Percentiles rank a stretch among this genome's conserved stretches.
phyloP scores from a whole-genome alignment of 2,113 vertebrate species.

The Callospermophilus lateralis region DNA sequence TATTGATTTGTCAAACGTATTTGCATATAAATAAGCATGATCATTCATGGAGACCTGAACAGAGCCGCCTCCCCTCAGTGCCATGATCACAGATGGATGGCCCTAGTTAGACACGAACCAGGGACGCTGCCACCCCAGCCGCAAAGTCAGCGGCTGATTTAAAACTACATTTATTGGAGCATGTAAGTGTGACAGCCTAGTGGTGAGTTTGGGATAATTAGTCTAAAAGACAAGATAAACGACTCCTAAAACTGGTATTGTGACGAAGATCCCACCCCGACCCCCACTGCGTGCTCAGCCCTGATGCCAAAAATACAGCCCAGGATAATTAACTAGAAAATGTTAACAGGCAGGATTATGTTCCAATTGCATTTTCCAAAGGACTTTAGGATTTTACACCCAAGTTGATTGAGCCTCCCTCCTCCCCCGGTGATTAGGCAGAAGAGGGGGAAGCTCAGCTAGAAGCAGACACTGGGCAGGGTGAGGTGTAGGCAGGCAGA shows the following conservation, averaged over 20 bases:
- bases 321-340: conserved; percentile 96
- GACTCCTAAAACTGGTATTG: conserved; percentile 95
- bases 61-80: conserved; percentile 88
- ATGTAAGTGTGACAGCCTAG: conserved; percentile 94
- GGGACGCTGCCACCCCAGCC: conserved; percentile 85
- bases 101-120: conserved; percentile 91
- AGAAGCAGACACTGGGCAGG: conserved; percentile 78
- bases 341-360: conserved; percentile 86
- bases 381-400: conserved; percentile 90
- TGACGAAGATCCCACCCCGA: conserved; percentile 91
- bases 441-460: conserved; percentile 94
- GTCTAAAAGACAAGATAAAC: conserved; percentile 98
- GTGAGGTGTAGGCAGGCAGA: background rate
- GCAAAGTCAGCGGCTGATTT: conserved; percentile 90
- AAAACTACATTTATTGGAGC: conserved; percentile 93
- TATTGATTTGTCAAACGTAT: conserved; percentile 93
- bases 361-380: conserved; percentile 90
- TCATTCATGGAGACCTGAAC: conserved; percentile 89
- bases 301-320: conserved; percentile 95
- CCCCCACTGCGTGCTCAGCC: conserved; percentile 86
- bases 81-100: conserved; percentile 92
- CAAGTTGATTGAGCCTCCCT: conserved; percentile 92
- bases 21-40: conserved; percentile 94
- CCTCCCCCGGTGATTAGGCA: conserved; percentile 93
- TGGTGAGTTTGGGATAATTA: conserved; percentile 94